These are phyloP conservation scores for Pedionomus torquatus DNA, from an alignment of 2,113 vertebrate species.

Conservation along the genomic window DNA sequence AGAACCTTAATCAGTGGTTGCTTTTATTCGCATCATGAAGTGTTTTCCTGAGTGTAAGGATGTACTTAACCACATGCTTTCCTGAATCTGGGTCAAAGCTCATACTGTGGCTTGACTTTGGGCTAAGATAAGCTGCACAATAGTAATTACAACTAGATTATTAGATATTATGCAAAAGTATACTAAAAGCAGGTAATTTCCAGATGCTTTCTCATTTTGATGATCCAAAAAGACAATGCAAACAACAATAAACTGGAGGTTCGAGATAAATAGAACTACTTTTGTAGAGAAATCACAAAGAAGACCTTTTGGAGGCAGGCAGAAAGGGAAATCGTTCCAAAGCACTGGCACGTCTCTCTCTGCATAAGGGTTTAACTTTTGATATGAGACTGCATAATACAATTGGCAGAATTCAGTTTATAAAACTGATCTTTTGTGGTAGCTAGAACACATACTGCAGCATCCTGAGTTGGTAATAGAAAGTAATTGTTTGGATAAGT, in stretches of 20 bases:
- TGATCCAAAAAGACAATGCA: not conserved
- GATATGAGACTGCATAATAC: not conserved
- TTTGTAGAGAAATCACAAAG: not conserved
- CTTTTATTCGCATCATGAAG: not conserved
- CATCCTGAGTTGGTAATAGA: not conserved
- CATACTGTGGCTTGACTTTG: not conserved
- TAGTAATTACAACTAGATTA: not conserved
- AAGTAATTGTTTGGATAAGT: not conserved
- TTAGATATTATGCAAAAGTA: not conserved
- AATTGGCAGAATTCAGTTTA: not conserved
- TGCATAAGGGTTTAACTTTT: not conserved
- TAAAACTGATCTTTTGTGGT: not conserved
- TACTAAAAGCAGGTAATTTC: not conserved
- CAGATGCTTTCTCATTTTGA: not conserved
- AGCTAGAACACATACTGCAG: not conserved
- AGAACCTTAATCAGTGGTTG: not conserved
- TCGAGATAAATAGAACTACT: not conserved
- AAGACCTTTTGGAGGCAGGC: not conserved
- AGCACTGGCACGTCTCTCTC: not conserved
- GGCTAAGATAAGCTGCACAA: not conserved
- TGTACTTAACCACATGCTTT: not conserved
- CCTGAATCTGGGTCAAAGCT: not conserved
- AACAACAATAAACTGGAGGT: not conserved
- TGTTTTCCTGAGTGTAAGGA: not conserved
- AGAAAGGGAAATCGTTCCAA: not conserved